A percentile compares a stretch with the other conserved stretches of the same genome.
Conservation (phyloP, 2,797 vertebrate species). For the Aeoliscus strigatus region DNA sequence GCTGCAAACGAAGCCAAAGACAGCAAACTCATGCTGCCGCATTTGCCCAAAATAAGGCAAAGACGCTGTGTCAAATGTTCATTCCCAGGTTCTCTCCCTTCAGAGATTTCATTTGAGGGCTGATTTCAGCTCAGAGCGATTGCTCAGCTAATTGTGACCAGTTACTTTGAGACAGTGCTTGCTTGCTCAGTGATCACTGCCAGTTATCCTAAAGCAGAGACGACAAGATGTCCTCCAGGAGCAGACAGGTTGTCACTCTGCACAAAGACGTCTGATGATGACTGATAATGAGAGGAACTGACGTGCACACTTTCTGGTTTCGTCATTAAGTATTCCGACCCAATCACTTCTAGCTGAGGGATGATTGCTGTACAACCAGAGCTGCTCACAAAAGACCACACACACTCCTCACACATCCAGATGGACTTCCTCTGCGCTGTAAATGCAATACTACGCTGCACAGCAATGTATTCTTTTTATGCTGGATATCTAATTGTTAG, state of each 20-base stretch:
- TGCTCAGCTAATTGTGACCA: conserved; percentile 49
- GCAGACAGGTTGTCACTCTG: conserved; percentile 52
- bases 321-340: conserved; percentile 18
- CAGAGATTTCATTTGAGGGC: conserved; percentile 17
- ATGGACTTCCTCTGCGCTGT: too few species aligned
- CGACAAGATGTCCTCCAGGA: conserved; percentile 45
- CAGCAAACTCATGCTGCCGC: conserved; percentile 28
- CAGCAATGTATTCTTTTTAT: too few species aligned
- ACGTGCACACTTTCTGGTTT: conserved; percentile 22
- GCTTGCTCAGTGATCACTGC: conserved; percentile 42
- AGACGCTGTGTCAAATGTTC: conserved; percentile 21
- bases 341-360: conserved; percentile 1
- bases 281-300: conserved; percentile 32
- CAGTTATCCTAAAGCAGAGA: conserved; percentile 38
- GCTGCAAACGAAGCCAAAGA: conserved; percentile 20
- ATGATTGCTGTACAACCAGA: not conserved
- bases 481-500: too few species aligned
- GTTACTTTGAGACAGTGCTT: conserved; percentile 29
- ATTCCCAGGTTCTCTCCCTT: conserved; percentile 20
- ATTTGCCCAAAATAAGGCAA: conserved; percentile 21
- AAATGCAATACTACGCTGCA: too few species aligned
- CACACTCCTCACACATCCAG: too few species aligned
- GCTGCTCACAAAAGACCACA: too few species aligned
- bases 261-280: conserved; percentile 22
- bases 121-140: conserved; percentile 21